These are phyloP conservation scores for Dreissena polymorpha DNA, from an alignment of 1,140 invertebrate genomes.

Conservation along the genomic window DNA sequence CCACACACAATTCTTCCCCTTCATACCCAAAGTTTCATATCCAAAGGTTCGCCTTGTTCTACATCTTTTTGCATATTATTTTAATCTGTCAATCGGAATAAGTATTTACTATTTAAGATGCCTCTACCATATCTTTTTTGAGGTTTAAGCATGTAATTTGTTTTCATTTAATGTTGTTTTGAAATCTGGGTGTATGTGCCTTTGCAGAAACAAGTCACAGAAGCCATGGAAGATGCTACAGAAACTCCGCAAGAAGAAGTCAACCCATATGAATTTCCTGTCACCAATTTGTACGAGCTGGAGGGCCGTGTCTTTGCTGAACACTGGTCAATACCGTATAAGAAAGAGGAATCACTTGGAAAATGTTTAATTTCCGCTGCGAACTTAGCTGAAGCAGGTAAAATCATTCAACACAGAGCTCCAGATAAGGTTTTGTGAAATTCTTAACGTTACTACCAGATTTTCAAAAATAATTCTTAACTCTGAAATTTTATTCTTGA, in stretches of 20 bases:
- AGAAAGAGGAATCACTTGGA: conserved; percentile 82
- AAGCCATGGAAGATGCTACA: conserved; percentile 35
- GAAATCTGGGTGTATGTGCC: background rate
- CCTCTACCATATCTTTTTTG: too few species aligned
- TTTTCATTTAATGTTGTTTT: background rate
- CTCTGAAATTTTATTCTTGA: too few species aligned
- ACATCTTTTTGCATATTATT: too few species aligned
- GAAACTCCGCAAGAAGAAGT: conserved; percentile 63
- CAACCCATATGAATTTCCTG: conserved; percentile 80
- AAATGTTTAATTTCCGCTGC: conserved; percentile 81
- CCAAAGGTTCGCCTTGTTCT: too few species aligned
- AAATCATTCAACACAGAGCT: conserved; percentile 22
- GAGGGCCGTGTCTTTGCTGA: conserved; percentile 82
- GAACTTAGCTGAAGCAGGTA: conserved; percentile 80
- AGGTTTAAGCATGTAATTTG: too few species aligned
- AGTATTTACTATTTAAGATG: too few species aligned
- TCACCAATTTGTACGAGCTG: conserved; percentile 82
- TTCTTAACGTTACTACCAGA: too few species aligned
- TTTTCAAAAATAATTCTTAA: too few species aligned
- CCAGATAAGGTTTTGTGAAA: too few species aligned
- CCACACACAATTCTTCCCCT: too few species aligned
- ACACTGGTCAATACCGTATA: conserved; percentile 83
- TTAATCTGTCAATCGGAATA: too few species aligned
- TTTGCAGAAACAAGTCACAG: conserved; percentile 28
- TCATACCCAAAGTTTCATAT: too few species aligned